A percentile compares a stretch with the other conserved stretches of the same genome.
These are phyloP conservation scores for Heterochromis multidens DNA, from an alignment of 2,113 vertebrate genomes.

Conservation along the genomic window DNA sequence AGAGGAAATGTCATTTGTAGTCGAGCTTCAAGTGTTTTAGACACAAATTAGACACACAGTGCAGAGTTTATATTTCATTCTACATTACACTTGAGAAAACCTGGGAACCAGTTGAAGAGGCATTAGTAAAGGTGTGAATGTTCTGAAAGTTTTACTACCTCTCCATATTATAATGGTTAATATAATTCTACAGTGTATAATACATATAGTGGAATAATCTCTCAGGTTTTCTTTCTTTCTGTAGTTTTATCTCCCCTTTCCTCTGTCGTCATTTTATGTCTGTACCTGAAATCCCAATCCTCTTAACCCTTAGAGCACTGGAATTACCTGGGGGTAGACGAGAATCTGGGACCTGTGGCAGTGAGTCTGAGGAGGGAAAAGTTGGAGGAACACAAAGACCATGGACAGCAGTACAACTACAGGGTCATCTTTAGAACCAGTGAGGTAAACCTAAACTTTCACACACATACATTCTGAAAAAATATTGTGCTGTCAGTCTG, in stretches of 20 bases:
- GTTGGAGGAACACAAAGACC: constrained; percentile 94
- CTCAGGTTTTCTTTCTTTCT: not conserved
- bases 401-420: constrained; percentile 94
- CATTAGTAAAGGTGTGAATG: not conserved
- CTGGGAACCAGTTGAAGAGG: not conserved
- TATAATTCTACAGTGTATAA: not conserved
- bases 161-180: not conserved
- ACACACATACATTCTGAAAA: not conserved
- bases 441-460: constrained; percentile 77
- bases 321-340: constrained; percentile 98
- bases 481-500: not conserved
- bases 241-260: not conserved
- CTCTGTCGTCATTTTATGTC: not conserved
- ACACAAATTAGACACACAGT: not conserved
- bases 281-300: not conserved
- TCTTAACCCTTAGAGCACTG: constrained; percentile 85
- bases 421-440: constrained; percentile 96
- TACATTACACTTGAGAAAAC: not conserved
- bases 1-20: not conserved
- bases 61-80: not conserved
- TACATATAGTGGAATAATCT: not conserved
- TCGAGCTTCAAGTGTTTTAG: not conserved
- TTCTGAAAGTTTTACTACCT: not conserved
- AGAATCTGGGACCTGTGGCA: constrained; percentile 94
- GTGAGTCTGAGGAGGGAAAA: constrained; percentile 97